Base-by-base conservation (phyloP, 2,888 invertebrate species). In the Pelosia muscerda region DNA sequence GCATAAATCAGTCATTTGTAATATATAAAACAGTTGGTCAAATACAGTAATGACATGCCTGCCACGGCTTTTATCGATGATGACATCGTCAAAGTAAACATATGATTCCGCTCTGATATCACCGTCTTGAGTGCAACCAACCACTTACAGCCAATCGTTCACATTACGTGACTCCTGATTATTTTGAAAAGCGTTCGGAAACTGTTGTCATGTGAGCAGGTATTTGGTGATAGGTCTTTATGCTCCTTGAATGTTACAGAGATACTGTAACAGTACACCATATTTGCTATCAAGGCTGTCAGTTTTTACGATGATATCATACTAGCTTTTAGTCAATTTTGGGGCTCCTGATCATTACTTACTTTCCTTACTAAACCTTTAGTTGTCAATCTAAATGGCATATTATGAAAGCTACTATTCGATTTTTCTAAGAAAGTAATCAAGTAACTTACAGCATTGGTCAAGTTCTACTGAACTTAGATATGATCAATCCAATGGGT, bases 81-180 rank as follows among this genome's bases (percentile, higher is more conserved):
- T 76, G 76, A 81, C 72, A 72, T 69, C 68, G 59, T 34, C 59
- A n/a, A 57, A 22, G 70, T 80, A 74, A 72, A 74, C 71, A 78
- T 58, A 75, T 80, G 76, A 80, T 68, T 73, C 42, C 34, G 61
- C 60, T 61, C 61, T 80, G 81, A 81, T 74, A 74, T 77, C 79
- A 80, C 57, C 74, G 56, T 22, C 63, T 53, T 49, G 19, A 31
- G 58, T 57, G 19, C 31, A 38, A 19, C 26, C n/a, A n/a, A n/a
- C n/a, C n/a, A n/a, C 59, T 55, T 54, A 25, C 61, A 71, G 76
- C 75, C 76, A 75, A 78, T 71, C 58, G 57, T 13, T 54, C 65
- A 26, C 55, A 64, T 61, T 54, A 60, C 28, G 69, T 69, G 67
- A 71, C 65, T 74, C 73, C 73, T 62, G 23, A 42, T 65, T 63